Evolutionary conservation across 2,113 vertebrate species (phyloP).

Genomic region (Paralichthys olivaceus): DNA sequence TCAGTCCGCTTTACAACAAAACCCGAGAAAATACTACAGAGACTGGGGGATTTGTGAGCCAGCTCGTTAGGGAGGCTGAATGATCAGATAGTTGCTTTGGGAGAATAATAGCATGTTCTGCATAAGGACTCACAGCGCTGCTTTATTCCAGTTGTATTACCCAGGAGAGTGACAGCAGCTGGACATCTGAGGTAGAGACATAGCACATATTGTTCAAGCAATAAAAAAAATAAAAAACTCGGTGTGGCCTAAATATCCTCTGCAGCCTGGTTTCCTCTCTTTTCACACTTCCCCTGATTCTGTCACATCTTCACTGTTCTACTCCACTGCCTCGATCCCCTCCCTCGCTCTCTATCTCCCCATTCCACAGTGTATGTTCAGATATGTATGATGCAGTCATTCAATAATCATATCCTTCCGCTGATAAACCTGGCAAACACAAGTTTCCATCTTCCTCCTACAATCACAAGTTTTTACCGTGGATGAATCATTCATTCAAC

Average conservation of each 20-base stretch:
- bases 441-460: conserved; percentile 41
- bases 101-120: conserved; percentile 66
- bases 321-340: conserved; percentile 28
- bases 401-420: conserved; percentile 57
- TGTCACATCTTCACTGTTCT: conserved; percentile 66
- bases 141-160: conserved; percentile 48
- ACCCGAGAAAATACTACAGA: conserved; percentile 57
- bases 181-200: conserved; percentile 59
- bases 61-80: conserved; percentile 61
- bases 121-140: conserved; percentile 56
- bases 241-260: conserved; percentile 71
- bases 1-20: conserved; percentile 55
- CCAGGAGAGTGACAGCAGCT: conserved; percentile 59
- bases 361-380: conserved; percentile 53
- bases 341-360: conserved; percentile 45
- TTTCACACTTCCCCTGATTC: conserved; percentile 70
- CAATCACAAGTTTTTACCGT: conserved; percentile 47
- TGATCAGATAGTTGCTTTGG: conserved; percentile 64
- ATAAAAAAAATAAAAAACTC: conserved; percentile 51
- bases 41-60: conserved; percentile 48
- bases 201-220: conserved; percentile 57
- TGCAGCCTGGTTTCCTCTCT: conserved; percentile 61
- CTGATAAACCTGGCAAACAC: conserved; percentile 59
- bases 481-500: conserved; percentile 55
- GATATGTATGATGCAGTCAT: conserved; percentile 47